A percentile compares a stretch with the other conserved stretches of the same genome.
Conservation (phyloP, 2,797 vertebrate genomes). For the Masticophis lateralis region DNA sequence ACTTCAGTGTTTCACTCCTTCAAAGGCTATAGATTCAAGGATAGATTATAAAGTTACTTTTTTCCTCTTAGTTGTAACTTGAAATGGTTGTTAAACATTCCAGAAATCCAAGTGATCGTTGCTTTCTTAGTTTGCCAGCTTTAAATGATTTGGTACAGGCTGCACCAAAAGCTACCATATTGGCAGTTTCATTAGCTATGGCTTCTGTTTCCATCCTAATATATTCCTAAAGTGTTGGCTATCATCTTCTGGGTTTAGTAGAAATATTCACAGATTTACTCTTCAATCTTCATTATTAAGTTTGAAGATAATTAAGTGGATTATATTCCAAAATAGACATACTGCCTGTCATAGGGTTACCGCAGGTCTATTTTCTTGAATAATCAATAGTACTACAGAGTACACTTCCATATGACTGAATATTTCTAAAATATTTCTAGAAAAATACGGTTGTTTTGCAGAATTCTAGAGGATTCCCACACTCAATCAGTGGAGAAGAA, state of each 20-base stretch:
- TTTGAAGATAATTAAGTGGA: background rate
- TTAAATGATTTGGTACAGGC: background rate
- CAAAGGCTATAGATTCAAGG: background rate
- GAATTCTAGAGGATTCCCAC: too few species aligned
- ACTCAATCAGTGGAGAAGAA: too few species aligned
- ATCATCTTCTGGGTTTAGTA: background rate
- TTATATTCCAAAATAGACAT: background rate
- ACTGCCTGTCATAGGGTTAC: background rate
- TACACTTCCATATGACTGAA: background rate
- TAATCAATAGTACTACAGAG: background rate
- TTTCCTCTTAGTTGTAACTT: background rate
- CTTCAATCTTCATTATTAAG: background rate
- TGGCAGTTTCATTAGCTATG: background rate
- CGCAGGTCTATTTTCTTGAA: background rate
- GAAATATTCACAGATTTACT: background rate
- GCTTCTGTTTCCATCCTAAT: background rate
- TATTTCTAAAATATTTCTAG: background rate
- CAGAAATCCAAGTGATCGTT: background rate
- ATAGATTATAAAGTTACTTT: background rate
- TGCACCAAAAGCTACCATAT: background rate
- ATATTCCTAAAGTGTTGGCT: background rate
- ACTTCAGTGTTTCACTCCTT: background rate
- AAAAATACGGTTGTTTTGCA: background rate
- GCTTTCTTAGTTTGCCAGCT: background rate
- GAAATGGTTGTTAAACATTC: background rate